Percentiles rank a stretch among this genome's conserved stretches.
Evolutionary conservation across 2,797 vertebrate genomes (phyloP).

Genomic region (Peromyscus aztecus): DNA sequence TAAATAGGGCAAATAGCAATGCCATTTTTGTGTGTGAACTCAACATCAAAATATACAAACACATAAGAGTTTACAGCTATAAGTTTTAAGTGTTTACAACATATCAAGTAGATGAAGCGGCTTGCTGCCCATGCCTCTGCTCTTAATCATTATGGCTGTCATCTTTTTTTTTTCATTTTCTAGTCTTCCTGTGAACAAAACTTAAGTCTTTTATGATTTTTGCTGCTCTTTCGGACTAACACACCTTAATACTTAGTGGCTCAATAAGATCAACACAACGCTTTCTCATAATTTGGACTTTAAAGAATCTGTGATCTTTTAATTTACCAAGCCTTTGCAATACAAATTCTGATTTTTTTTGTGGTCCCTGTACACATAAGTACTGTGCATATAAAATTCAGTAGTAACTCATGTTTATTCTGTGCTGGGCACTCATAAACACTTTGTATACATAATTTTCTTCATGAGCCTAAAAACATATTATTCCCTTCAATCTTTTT

Average conservation of each 20-base stretch:
- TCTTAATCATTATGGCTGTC: constrained; percentile 10
- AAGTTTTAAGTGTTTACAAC: background rate
- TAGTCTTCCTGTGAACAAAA: background rate
- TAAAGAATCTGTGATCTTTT: background rate
- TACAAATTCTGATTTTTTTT: background rate
- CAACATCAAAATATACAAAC: background rate
- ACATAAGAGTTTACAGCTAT: background rate
- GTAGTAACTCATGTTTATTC: background rate
- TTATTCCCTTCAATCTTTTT: no score
- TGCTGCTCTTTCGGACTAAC: constrained; percentile 8
- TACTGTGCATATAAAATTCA: background rate
- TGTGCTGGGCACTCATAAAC: background rate
- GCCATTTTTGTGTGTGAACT: background rate
- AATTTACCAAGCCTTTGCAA: constrained; percentile 13
- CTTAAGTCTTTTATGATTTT: constrained; percentile 7
- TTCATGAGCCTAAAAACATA: background rate
- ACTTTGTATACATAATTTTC: background rate
- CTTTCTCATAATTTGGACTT: background rate
- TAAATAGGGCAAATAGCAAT: background rate
- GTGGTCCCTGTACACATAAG: background rate
- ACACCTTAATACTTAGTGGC: background rate
- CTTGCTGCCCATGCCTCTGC: background rate
- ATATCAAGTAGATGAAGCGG: background rate
- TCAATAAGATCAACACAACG: background rate
- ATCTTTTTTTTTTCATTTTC: constrained; percentile 16